Base-by-base conservation (phyloP, 2,888 invertebrate species). In the Choreutis nemorana region DNA sequence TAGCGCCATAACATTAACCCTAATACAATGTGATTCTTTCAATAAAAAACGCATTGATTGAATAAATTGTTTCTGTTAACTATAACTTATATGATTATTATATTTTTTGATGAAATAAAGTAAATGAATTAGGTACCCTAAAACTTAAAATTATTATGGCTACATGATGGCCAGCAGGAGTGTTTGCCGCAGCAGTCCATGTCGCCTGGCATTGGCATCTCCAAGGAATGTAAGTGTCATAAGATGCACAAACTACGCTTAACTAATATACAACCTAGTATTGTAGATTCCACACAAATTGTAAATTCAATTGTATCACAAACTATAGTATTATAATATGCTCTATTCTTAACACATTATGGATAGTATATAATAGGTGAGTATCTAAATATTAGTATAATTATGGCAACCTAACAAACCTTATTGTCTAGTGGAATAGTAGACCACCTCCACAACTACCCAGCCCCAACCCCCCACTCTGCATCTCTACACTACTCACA, bases 351-450 rank as follows among this genome's bases (percentile, higher is more conserved):
- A n/a, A n/a, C n/a, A n/a, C n/a, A n/a, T n/a, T n/a, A 55, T 60
- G 61, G 59, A 60, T 64, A 62, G 58, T 66, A 55, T 68, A 70
- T 66, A 66, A 59, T 60, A 62, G 59, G 66, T 63, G 68, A 77
- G 72, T 75, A 72, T 72, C 75, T 77, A 72, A 71, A 64, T 56
- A 67, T 65, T 72, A 72, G 62, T 72, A 71, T 77, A n/a, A n/a
- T n/a, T n/a, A 77, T 77, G 77, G 75, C 77, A 77, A 77, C 71
- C 72, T 72, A 77, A 66, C 44, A 66, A 66, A 64, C 65, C 77
- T 75, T 77, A 77, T 77, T 77, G 73, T 77, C 75, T 77, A 77
- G 50, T 73, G 75, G 72, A 75, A 73, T 72, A 65, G 42, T 48
- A 51, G 57, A 57, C 34, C 32, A 53, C 39, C 50, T 10, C 21